Base-by-base conservation (phyloP, 2,113 vertebrate species). In the Corvus cornix region DNA sequence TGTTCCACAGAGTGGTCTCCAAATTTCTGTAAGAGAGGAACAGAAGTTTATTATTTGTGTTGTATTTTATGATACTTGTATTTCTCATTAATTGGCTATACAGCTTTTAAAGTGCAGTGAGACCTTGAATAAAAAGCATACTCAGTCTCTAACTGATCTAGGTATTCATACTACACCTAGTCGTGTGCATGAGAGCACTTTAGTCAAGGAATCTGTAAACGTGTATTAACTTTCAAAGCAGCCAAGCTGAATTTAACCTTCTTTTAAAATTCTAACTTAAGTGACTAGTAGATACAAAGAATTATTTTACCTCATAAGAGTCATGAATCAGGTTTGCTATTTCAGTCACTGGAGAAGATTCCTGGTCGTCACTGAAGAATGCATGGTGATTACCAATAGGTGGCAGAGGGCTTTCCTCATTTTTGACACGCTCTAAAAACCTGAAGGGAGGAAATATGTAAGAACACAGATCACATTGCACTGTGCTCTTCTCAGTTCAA, bases 401-500 rank as follows among this genome's bases (percentile, higher is more conserved):
- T 52, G 97, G 97, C 33, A 98, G 96, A 11, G 97, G 98, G 84
- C 98, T 98, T 51, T 98, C 98, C 58, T 99, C 98, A 0, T 98
- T 98, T 96, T 97, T 98, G 60, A 99, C 97, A 91, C 98, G 98
- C 75, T 99, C 99, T 80, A 99, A 98, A 95, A 99, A 99, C 96
- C 99, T 99, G 89, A 63, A 92, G 80, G 80, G 35, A 95, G 92
- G 46, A 72, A 85, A 59, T 27, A 33, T 4, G 5, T 2, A 84
- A 56, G 33, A 92, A 28, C 15, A 43, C 6, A 44, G 43, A 63
- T 87, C 55, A 87, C 43, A 67, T 24, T 35, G 67, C 53, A 53
- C 41, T 48, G 23, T 33, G 9, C 4, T 86, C 30, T 92, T 80
- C 83, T 72, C 48, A 48, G 10, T 49, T 55, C 44, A 79, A 76